Evolutionary conservation across 2,113 vertebrate genomes (phyloP), one percentile per base, ranked within the genome.

Genomic region (Vicugna pacos): DNA sequence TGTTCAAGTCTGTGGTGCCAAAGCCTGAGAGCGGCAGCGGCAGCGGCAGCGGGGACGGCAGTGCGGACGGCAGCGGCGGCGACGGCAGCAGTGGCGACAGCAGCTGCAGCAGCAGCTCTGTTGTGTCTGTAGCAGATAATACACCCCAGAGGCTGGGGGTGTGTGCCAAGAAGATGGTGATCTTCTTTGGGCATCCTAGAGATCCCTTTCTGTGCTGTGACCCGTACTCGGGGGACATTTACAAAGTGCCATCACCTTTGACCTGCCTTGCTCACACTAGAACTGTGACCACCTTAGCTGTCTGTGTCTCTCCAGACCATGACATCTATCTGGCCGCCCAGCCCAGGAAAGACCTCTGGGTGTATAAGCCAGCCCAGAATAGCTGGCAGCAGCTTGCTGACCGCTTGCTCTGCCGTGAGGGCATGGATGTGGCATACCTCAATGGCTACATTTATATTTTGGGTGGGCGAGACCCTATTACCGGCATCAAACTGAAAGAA

Each of bases 151-250:
- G 99, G 77, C 98, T 99, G 92, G 99, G 99, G 8, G 98, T 99
- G 73, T 99, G 98, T 14, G 99, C 99, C 14, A 99, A 99, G 96
- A 98, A 99, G 93, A 99, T 99, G 99, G 99, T 99, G 42, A 98
- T 99, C 58, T 99, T 99, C 94, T 99, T 99, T 46, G 99, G 99
- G 12, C 98, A 99, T 8, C 99, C 99, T 6, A 99, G 99, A 65
- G 99, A 99, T 91, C 99, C 99, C n/a, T 99, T 99, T 84, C 98
- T 99, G 94, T 99, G 99, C 95, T 99, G 99, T 19, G 99, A 99
- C 95, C 99, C 99, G 0, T 99, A 99, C 93, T 99, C 98, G 0
- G 99, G 99, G 62, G 99, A 99, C 42, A 98, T 99, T 89, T 99
- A 99, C 85, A 99, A 98, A 75, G 99, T 99, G 99, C 98, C 98